Evolutionary conservation across 2,113 vertebrate species (phyloP).

Genomic region (Uropsilus gracilis): DNA sequence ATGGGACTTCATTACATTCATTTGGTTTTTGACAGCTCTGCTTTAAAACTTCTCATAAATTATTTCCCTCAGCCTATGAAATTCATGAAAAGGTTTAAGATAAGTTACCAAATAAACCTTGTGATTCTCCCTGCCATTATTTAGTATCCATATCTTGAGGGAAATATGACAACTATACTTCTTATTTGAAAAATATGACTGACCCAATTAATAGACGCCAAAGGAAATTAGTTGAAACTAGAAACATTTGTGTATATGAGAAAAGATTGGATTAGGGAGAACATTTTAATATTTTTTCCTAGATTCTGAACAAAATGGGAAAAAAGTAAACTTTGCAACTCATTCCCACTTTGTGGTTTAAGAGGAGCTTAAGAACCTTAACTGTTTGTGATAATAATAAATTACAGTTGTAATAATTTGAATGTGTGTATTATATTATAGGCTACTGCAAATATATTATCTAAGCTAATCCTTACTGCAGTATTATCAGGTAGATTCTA

Average conservation of each 20-base stretch:
- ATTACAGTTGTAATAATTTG: neutral
- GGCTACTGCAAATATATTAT: neutral
- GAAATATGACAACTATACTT: neutral
- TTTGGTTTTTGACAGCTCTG: neutral
- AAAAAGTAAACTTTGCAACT: neutral
- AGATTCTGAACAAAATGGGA: neutral
- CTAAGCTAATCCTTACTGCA: neutral
- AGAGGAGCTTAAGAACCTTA: neutral
- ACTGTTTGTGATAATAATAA: neutral
- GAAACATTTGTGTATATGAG: neutral
- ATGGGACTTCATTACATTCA: neutral
- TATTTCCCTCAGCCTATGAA: neutral
- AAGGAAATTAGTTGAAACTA: neutral
- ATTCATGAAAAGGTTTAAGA: constrained; percentile 24
- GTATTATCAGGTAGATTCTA: neutral
- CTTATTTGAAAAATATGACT: neutral
- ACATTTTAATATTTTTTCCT: constrained; percentile 16
- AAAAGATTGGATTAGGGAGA: neutral
- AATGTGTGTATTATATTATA: neutral
- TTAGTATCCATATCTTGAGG: neutral
- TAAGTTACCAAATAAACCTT: neutral
- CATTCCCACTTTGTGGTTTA: neutral
- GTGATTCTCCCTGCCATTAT: neutral
- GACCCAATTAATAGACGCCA: neutral
- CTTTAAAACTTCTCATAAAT: neutral